Conservation (phyloP, 92 coral and sea anemone genomes). For the Chrysogorgia sp. region DNA sequence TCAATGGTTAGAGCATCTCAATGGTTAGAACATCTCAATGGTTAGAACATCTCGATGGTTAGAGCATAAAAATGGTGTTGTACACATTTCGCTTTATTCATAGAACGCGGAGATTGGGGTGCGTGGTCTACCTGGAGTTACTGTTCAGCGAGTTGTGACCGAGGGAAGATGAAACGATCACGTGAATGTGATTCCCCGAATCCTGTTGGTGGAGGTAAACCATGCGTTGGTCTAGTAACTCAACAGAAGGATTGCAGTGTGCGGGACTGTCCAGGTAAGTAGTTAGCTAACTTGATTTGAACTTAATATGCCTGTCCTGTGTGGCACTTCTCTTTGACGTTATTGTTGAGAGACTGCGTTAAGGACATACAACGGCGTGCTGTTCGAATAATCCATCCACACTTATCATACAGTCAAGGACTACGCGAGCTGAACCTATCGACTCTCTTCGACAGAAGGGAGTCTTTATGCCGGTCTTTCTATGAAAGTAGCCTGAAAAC, state of each 20-base stretch:
- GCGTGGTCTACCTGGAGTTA: constrained; percentile 97
- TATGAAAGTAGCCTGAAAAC: no score
- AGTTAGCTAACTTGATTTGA: background rate
- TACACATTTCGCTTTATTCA: background rate
- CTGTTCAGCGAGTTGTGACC: constrained; percentile 97
- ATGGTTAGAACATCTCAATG: no score
- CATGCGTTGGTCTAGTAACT: constrained; percentile 87
- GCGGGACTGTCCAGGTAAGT: constrained; percentile 87
- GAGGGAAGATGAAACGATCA: constrained; percentile 81
- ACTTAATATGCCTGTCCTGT: background rate
- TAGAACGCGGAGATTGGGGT: constrained; percentile 88
- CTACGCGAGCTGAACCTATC: no score
- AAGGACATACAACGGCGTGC: no score
- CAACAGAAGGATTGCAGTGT: constrained; percentile 92
- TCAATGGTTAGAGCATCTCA: no score
- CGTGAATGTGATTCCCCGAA: constrained; percentile 90
- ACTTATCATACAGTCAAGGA: no score
- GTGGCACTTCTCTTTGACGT: no score
- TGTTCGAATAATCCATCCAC: no score
- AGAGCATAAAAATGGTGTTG: background rate
- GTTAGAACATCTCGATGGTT: background rate
- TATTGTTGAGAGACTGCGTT: no score
- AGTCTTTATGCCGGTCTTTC: no score
- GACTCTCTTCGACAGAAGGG: no score
- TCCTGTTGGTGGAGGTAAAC: constrained; percentile 87